Percentiles rank a stretch among this genome's conserved stretches.
Conservation (phyloP, 2,797 vertebrate genomes). For the Todus mexicanus region DNA sequence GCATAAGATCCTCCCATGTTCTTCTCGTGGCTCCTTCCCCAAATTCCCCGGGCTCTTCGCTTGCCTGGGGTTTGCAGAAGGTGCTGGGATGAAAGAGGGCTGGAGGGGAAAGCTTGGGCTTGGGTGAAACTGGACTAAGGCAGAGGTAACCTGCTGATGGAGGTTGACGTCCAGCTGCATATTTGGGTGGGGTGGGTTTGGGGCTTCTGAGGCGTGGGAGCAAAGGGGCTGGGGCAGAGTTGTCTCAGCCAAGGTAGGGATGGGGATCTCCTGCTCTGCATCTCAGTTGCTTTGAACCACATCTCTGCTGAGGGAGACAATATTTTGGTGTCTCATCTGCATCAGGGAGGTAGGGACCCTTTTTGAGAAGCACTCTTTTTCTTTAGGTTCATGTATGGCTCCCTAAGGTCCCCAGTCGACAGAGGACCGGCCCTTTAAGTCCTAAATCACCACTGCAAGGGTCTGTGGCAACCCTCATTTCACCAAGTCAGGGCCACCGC, state of each 20-base stretch:
- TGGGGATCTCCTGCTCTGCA: neutral
- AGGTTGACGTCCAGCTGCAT: neutral
- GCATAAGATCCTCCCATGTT: rapidly evolving
- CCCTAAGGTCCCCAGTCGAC: neutral
- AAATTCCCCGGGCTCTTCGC: neutral
- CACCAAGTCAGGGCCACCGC: neutral
- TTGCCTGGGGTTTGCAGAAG: neutral
- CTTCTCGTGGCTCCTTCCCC: neutral
- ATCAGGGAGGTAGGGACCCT: neutral
- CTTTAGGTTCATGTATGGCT: neutral
- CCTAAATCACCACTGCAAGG: neutral
- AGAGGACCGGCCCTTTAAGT: neutral
- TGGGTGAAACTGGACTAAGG: neutral
- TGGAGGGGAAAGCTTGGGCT: neutral
- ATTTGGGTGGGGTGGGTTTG: neutral
- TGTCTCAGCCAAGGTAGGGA: neutral
- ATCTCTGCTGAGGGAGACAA: neutral
- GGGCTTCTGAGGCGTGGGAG: neutral
- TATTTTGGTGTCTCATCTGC: neutral
- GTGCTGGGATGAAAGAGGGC: neutral
- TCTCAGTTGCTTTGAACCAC: neutral
- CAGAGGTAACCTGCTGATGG: neutral
- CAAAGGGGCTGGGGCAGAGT: neutral
- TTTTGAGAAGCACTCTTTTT: neutral
- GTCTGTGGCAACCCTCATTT: neutral